These are phyloP conservation scores for Cylloceria caligata DNA, from an alignment of 2,888 invertebrate genomes.

Conservation along the genomic window DNA sequence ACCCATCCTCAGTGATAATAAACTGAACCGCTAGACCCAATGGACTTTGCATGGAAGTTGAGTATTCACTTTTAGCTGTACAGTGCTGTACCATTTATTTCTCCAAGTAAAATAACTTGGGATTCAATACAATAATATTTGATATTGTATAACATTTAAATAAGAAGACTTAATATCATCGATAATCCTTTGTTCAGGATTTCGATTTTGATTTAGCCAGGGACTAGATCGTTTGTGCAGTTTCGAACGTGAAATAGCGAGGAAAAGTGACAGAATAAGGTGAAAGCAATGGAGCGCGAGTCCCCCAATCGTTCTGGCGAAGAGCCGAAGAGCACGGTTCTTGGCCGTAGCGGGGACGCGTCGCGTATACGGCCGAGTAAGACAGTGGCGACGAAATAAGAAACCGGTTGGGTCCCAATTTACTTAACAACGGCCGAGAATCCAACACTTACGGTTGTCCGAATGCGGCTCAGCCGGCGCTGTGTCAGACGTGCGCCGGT, in stretches of 20 bases:
- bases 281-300: conserved; percentile 13
- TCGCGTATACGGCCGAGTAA: conserved; percentile 75
- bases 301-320: conserved; percentile 20
- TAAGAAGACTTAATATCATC: no score
- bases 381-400: conserved; percentile 84
- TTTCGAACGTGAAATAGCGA: no score
- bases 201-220: background rate
- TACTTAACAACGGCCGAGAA: conserved; percentile 85
- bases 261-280: conserved; percentile 13
- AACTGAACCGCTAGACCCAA: no score
- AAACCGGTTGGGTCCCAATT: conserved; percentile 84
- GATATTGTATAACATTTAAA: no score
- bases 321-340: conserved; percentile 24
- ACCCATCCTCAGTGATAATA: conserved; percentile 31
- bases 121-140: no score
- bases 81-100: no score
- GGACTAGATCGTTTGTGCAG: no score
- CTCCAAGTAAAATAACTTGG: no score
- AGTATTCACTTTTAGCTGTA: no score
- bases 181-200: no score
- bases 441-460: conserved; percentile 84
- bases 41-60: no score
- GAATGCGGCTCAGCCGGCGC: conserved; percentile 65
- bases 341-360: conserved; percentile 20
- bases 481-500: conserved; percentile 39